Evolutionary conservation across 1,140 invertebrate genomes (phyloP), one percentile per base, ranked within the genome.

Genomic region (Apis florea): DNA sequence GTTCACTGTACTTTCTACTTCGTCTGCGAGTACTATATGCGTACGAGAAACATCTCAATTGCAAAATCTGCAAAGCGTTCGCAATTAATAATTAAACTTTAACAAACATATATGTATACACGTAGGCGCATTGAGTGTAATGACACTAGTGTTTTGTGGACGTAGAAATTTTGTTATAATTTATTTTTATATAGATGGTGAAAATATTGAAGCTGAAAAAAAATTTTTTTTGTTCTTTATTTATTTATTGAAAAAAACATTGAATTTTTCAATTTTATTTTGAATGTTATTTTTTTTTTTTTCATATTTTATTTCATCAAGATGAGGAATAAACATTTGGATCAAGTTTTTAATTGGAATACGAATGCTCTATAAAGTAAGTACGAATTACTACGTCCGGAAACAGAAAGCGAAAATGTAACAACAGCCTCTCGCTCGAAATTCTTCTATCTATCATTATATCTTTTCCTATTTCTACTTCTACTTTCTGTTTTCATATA

Each of bases 1-100:
- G 77, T 85, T 85, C 83, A 80, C 84, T 85, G 78, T 85, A 84
- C 79, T 85, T 64, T 85, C 71, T 78, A 77, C 79, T 85, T 85
- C 59, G 79, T 85, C 68, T 82, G 72, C 81, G 80, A 82, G 56
- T n/a, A n/a, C n/a, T 40, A 54, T 51, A 53, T 24, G 73, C 61
- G 51, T 56, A 54, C 51, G 74, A 54, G 53, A 59, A 17, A 53
- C 53, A 61, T 58, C 72, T 31, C 58, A n/a, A 49, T 72, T n/a
- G 58, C 59, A 53, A 56, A 47, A 51, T 49, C 24, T 26, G 24
- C 66, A 59, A 77, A 77, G 51, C 47, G 77, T 73, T 72, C 77
- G 77, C 69, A 63, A 79, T 79, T 79, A 72, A 72, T 72, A 79
- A 79, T 79, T 51, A 63, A 51, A 78, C 31, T 26, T 58, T 19